Base-by-base conservation (phyloP, 1,140 invertebrate species). In the Delia radicum region DNA sequence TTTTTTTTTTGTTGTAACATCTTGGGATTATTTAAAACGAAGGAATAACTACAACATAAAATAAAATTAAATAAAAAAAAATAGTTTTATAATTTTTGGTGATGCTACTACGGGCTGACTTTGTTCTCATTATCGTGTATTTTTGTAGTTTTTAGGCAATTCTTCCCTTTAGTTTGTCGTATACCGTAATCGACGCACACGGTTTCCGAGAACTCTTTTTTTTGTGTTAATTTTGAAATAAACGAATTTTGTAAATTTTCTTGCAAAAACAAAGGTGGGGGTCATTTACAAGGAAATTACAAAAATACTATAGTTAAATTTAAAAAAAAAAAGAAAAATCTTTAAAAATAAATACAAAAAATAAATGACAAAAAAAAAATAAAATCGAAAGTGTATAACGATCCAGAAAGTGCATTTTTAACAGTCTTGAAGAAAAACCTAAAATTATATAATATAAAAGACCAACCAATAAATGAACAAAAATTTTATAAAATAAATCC, bases 121-220 rank as follows among this genome's bases (percentile, higher is more conserved):
- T 55, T 69, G 18, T 69, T 69, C 29, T 69, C 65, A 69, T 33
- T 33, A 21, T 69, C 31, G 65, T 69, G 65, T 69, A 69, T 69
- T 69, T 69, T 69, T 33, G 65, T 33, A 37, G 29, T 33, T 69
- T 69, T 33, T 69, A 37, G 29, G 65, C 29, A 33, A 55, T 33
- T 69, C 65, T 31, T 69, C 46, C 71, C 48, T 74, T 74, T 21
- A 74, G 73, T 74, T 74, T 74, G 73, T 61, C 73, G 73, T 61
- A 74, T 61, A 27, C 42, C 48, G 73, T 61, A 74, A 74, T 55
- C 42, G 46, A 61, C 46, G 48, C 73, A 74, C 46, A 74, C 73
- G 73, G 42, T 61, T 61, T 69, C 37, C 65, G 65, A 69, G 65
- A 69, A 69, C 65, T 69, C 65, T 18, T 65, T 65, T 28, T 27